Evolutionary conservation across 2,797 vertebrate genomes (phyloP).

Genomic region (Gymnothorax javanicus): DNA sequence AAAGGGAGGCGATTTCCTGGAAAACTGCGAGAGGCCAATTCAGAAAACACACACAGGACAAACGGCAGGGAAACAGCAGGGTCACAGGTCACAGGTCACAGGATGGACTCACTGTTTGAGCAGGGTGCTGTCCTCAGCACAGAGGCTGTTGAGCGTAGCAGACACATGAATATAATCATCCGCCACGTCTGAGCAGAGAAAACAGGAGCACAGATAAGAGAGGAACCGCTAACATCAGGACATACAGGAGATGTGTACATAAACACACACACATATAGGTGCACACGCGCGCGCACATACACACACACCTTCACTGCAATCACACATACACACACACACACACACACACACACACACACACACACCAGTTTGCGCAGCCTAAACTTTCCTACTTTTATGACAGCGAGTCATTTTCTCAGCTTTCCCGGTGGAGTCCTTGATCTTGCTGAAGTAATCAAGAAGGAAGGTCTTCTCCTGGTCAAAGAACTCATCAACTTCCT

Average conservation of each 20-base stretch:
- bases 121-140: slow-evolving; percentile 83
- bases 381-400: slow-evolving; percentile 86
- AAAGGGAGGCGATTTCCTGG: slow-evolving; percentile 17
- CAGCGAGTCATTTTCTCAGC: slow-evolving; percentile 95
- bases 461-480: slow-evolving; percentile 97
- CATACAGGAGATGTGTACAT: slow-evolving; percentile 33
- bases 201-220: slow-evolving; percentile 47
- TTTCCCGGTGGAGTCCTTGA: slow-evolving; percentile 93
- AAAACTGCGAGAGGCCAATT: not conserved
- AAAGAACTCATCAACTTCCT: slow-evolving; percentile 98
- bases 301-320: too few species aligned
- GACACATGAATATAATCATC: slow-evolving; percentile 95
- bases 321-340: not conserved
- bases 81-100: not conserved
- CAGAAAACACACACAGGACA: not conserved
- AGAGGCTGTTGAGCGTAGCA: slow-evolving; percentile 81
- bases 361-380: not conserved
- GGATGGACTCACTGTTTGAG: slow-evolving; percentile 83
- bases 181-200: slow-evolving; percentile 81
- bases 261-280: not conserved
- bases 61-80: not conserved
- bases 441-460: slow-evolving; percentile 91
- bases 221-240: not conserved
- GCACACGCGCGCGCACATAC: not conserved
- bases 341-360: not conserved